These are phyloP conservation scores for Sprattus sprattus DNA, from an alignment of 2,113 vertebrate species.

Conservation along the genomic window DNA sequence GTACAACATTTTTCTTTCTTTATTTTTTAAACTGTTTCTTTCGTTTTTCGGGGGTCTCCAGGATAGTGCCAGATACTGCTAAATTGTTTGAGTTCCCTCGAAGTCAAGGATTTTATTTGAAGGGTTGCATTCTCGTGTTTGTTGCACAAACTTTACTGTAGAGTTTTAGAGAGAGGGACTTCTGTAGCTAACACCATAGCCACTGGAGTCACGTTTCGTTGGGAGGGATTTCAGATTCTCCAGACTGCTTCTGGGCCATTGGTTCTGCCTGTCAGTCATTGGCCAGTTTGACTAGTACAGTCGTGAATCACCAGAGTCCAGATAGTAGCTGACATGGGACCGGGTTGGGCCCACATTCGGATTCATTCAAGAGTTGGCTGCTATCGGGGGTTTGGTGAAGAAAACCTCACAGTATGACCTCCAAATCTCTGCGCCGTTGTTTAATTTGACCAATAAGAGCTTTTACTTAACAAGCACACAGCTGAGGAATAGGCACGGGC, in stretches of 20 bases:
- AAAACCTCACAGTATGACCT: not conserved
- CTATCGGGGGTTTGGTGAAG: not conserved
- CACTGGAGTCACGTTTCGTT: slow-evolving; percentile 37
- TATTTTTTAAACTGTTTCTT: slow-evolving; percentile 47
- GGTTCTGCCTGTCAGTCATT: not conserved
- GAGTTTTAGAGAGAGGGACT: slow-evolving; percentile 31
- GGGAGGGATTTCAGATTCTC: slow-evolving; percentile 41
- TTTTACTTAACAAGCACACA: not conserved
- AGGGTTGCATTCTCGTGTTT: slow-evolving; percentile 31
- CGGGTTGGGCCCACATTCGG: not conserved
- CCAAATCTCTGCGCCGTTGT: not conserved
- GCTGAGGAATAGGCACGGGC: not conserved
- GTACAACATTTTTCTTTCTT: slow-evolving; percentile 53
- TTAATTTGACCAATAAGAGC: slow-evolving; percentile 4
- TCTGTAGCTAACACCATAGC: not conserved
- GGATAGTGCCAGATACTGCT: slow-evolving; percentile 58
- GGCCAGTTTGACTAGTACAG: not conserved
- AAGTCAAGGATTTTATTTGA: slow-evolving; percentile 35
- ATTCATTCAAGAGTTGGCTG: not conserved
- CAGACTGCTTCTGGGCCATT: not conserved
- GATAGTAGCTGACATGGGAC: not conserved
- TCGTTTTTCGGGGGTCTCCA: slow-evolving; percentile 53
- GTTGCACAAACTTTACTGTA: slow-evolving; percentile 34
- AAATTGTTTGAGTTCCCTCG: slow-evolving; percentile 44
- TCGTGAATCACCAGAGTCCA: not conserved